Evolutionary conservation across 2,888 invertebrate genomes (phyloP).

Genomic region (Formica aserva): DNA sequence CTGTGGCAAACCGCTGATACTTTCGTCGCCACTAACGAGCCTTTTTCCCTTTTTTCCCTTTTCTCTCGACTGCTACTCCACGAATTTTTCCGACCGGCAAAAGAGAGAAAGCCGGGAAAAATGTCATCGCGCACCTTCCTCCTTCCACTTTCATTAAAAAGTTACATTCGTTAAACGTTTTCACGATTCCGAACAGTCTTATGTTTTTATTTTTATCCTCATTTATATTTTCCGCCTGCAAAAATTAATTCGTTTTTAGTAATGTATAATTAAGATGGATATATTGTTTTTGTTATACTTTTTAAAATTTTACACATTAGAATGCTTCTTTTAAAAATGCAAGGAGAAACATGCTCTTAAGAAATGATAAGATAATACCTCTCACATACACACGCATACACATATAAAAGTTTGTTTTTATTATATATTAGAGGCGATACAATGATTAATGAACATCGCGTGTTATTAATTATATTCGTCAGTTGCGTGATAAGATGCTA

Average conservation of each 20-base stretch:
- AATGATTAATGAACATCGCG: conserved; percentile 55
- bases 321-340: background rate
- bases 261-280: background rate
- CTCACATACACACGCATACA: background rate
- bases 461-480: conserved; percentile 60
- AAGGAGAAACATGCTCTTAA: background rate
- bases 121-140: background rate
- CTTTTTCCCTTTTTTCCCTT: conserved; percentile 16
- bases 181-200: background rate
- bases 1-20: conserved; percentile 53
- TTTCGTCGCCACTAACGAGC: conserved; percentile 46
- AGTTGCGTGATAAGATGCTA: conserved; percentile 19
- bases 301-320: background rate
- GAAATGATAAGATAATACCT: conserved; percentile 21
- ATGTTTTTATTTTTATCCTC: background rate
- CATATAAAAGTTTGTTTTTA: background rate
- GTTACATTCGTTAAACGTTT: conserved; percentile 16
- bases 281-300: background rate
- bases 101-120: background rate
- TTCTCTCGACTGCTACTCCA: background rate
- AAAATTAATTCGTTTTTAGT: background rate
- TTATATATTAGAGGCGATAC: conserved; percentile 25
- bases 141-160: conserved; percentile 12
- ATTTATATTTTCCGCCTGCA: background rate
- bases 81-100: background rate